phyloP scores from a whole-genome alignment of 2,113 vertebrate genomes.

The Melospiza melodia region DNA sequence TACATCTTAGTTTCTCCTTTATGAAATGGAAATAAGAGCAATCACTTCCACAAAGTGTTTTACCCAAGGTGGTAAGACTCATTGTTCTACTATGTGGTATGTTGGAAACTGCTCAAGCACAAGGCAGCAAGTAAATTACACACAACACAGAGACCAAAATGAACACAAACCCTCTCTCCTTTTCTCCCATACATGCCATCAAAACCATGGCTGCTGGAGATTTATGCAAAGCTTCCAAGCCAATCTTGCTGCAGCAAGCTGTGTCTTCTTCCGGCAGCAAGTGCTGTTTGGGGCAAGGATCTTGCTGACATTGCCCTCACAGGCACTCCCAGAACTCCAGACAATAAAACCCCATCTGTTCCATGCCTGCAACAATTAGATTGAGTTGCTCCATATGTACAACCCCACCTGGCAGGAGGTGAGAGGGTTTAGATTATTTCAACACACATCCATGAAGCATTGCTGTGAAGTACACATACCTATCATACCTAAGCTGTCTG shows the following conservation, averaged over 20 bases:
- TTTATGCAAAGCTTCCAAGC: neutral
- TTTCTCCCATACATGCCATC: neutral
- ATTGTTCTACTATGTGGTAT: neutral
- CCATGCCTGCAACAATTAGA: constrained; percentile 12
- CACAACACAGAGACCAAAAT: neutral
- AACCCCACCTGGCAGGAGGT: constrained; percentile 14
- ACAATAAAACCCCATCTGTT: constrained; percentile 58
- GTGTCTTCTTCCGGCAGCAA: neutral
- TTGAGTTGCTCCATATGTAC: neutral
- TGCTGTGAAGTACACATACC: neutral
- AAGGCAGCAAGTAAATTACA: neutral
- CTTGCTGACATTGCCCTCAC: constrained; percentile 4
- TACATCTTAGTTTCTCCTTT: neutral
- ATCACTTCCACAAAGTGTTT: neutral
- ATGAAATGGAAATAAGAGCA: neutral
- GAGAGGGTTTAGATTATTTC: neutral
- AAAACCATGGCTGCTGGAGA: neutral
- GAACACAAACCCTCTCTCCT: neutral
- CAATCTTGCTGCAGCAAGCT: neutral
- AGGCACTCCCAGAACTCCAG: neutral
- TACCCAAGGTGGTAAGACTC: neutral
- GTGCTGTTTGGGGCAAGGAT: constrained; percentile 15
- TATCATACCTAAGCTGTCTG: neutral
- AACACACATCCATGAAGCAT: neutral
- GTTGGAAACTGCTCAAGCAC: neutral